A percentile compares a stretch with the other conserved stretches of the same genome.
Conservation (phyloP, 2,797 vertebrate genomes). For the Platyrinchus mystaceus region DNA sequence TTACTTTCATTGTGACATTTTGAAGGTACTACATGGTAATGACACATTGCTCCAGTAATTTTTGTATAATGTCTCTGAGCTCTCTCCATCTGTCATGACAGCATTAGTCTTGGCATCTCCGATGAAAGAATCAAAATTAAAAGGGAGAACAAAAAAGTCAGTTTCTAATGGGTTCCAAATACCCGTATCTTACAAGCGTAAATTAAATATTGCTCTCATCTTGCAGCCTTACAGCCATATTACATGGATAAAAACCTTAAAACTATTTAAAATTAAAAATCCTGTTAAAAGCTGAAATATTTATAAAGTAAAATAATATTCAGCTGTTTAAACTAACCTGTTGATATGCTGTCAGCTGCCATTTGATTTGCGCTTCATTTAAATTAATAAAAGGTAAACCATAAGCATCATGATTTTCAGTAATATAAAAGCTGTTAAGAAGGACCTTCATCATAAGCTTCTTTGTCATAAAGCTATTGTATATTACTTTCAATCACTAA, state of each 20-base stretch:
- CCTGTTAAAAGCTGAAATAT: slow-evolving; percentile 56
- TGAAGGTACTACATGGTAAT: slow-evolving; percentile 55
- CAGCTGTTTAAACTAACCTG: slow-evolving; percentile 59
- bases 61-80: slow-evolving; percentile 51
- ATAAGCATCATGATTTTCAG: slow-evolving; percentile 59
- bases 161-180: slow-evolving; percentile 63
- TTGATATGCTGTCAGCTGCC: slow-evolving; percentile 61
- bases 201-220: slow-evolving; percentile 64
- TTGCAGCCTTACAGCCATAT: slow-evolving; percentile 46
- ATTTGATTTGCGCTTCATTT: slow-evolving; percentile 67
- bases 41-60: slow-evolving; percentile 65
- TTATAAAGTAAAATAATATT: slow-evolving; percentile 49
- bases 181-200: slow-evolving; percentile 39
- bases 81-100: slow-evolving; percentile 68
- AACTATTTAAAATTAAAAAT: slow-evolving; percentile 53
- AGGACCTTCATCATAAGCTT: slow-evolving; percentile 60
- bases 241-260: slow-evolving; percentile 23
- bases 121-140: slow-evolving; percentile 67
- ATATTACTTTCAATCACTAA: slow-evolving; percentile 69
- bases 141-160: slow-evolving; percentile 64
- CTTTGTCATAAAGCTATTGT: slow-evolving; percentile 63
- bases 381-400: slow-evolving; percentile 67
- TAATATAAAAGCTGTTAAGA: slow-evolving; percentile 64
- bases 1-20: slow-evolving; percentile 58
- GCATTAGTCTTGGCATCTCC: slow-evolving; percentile 67